Evolutionary conservation across 2,797 vertebrate genomes (phyloP), one percentile per base, ranked within the genome.

Genomic region (Gadopsis marmoratus): DNA sequence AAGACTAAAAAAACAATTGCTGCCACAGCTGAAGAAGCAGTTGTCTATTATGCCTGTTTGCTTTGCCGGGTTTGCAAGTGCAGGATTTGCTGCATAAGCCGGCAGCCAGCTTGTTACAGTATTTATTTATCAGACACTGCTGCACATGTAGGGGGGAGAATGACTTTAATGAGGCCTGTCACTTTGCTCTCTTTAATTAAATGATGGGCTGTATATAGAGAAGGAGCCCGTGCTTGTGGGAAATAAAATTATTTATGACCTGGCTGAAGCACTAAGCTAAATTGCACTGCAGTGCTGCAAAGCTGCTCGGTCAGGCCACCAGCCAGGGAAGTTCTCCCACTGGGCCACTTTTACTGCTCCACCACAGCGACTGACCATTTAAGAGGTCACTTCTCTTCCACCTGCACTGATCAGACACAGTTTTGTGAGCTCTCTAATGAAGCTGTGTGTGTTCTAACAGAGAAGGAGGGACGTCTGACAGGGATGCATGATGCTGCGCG

Each of bases 111-210:
- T 77, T 61, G 71, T 74, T 77, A 21, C 63, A 79, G 84, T 84
- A 84, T 92, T 89, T 84, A 84, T 92, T 89, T 88, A 91, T 88
- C 87, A 83, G 71, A 73, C 74, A 9, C 71, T 56, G 81, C 88
- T 84, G 86, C 73, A 86, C 91, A 91, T 88, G 89, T 79, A 74
- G 83, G 72, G 74, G 74, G 81, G 68, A 81, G 79, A 82, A 85
- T 89, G 86, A 91, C 87, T 89, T 91, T 91, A 94, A 95, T 77
- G 74, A 94, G 90, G 86, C 56, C 87, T 94, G 95, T 95, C 94
- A 94, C 92, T 94, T 91, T 94, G 89, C 89, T 90, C 92, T 84
- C 90, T 93, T 95, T 96, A 96, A 96, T 96, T 94, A 95, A 95
- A 95, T 96, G 93, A 96, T 91, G 91, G 91, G 89, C 94, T 90